A percentile compares a stretch with the other conserved stretches of the same genome.
phyloP scores from a whole-genome alignment of 2,797 vertebrate species.

The Chrysocyon brachyurus region DNA sequence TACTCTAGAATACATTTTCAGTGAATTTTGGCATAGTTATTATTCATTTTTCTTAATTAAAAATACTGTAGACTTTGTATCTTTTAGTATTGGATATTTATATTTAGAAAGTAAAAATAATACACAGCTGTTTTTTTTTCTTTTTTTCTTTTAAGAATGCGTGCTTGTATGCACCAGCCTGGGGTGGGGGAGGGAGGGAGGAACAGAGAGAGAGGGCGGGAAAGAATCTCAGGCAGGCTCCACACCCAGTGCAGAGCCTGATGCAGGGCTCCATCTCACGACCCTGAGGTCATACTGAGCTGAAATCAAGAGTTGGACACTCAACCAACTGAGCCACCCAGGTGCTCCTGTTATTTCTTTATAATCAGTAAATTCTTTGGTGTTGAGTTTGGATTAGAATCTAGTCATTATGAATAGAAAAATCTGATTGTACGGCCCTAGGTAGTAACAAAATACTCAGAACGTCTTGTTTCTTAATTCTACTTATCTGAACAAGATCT shows the following conservation, averaged over 20 bases:
- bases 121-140: not conserved
- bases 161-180: not conserved
- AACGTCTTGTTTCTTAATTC: slow-evolving; percentile 41
- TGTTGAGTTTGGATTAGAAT: slow-evolving; percentile 31
- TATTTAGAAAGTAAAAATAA: slow-evolving; percentile 57
- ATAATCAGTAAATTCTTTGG: not conserved
- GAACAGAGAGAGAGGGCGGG: not conserved
- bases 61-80: not conserved
- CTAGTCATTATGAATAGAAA: not conserved
- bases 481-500: slow-evolving; percentile 21
- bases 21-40: not conserved
- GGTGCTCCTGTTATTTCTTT: not conserved
- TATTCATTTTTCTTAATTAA: slow-evolving; percentile 69
- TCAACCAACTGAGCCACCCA: not conserved
- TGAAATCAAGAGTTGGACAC: not conserved
- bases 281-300: not conserved
- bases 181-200: not conserved
- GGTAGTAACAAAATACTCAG: not conserved
- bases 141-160: not conserved
- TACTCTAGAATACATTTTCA: not conserved
- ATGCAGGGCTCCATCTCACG: not conserved
- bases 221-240: not conserved
- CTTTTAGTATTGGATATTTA: not conserved
- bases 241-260: not conserved
- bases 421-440: not conserved